Percentiles rank a stretch among this genome's conserved stretches.
Conservation (phyloP, 2,113 vertebrate genomes). For the Pseudonaja textilis region DNA sequence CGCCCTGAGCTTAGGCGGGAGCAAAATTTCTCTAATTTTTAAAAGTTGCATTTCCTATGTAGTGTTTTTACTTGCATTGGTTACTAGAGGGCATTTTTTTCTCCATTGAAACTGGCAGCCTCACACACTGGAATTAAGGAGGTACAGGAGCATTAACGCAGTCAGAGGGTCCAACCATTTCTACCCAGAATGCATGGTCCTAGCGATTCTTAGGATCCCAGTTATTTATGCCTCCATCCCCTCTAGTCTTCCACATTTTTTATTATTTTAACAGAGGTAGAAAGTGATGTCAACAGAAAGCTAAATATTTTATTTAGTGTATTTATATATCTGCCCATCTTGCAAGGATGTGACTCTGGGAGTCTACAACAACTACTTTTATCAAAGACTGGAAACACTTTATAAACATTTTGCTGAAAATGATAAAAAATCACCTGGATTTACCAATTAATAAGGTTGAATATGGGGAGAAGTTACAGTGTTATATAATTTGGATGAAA, state of each 20-base stretch:
- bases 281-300: not conserved
- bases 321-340: not conserved
- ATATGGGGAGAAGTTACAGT: not conserved
- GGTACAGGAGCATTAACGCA: not conserved
- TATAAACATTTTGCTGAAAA: not conserved
- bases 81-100: not conserved
- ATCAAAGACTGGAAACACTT: not conserved
- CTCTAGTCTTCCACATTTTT: conserved; percentile 6
- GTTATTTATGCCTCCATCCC: not conserved
- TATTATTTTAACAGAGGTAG: conserved; percentile 12
- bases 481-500: not conserved
- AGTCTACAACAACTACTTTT: not conserved
- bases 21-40: not conserved
- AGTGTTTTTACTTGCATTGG: not conserved
- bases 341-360: not conserved
- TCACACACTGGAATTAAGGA: not conserved
- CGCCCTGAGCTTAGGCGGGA: not conserved
- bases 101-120: not conserved
- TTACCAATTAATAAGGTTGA: not conserved
- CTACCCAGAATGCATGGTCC: not conserved
- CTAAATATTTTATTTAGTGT: not conserved
- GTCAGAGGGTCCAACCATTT: not conserved
- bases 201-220: not conserved
- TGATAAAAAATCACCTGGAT: not conserved
- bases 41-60: not conserved